Evolutionary conservation across 1,140 invertebrate genomes (phyloP).

Genomic region (Rhizoglyphus robini): DNA sequence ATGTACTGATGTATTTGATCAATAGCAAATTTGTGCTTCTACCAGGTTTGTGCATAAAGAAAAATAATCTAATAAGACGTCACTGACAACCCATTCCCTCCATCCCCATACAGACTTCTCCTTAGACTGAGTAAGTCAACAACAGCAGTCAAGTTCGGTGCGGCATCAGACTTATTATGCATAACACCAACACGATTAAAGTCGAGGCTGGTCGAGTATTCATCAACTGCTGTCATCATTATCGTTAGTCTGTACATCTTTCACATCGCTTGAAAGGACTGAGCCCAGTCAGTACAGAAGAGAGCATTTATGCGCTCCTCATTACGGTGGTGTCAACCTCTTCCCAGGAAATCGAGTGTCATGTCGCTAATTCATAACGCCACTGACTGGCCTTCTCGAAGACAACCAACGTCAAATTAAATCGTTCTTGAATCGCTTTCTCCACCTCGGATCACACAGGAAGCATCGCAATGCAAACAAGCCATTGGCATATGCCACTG

Average conservation of each 20-base stretch:
- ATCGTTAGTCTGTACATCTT: neutral
- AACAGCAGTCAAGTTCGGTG: too few relatives aligned
- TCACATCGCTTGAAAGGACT: neutral
- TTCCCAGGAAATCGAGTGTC: neutral
- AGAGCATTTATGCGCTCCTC: neutral
- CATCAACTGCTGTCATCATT: neutral
- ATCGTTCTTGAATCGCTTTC: neutral
- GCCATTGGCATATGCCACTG: too few relatives aligned
- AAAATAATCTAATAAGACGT: too few relatives aligned
- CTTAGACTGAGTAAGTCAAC: too few relatives aligned
- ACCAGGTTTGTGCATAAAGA: too few relatives aligned
- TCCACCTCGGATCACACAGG: neutral
- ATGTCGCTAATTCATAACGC: neutral
- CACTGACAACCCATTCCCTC: too few relatives aligned
- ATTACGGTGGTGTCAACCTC: neutral
- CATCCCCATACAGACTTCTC: too few relatives aligned
- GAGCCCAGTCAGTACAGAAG: neutral
- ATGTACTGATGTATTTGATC: too few relatives aligned
- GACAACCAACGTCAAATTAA: neutral
- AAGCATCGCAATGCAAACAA: neutral
- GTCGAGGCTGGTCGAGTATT: neutral
- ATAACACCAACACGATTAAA: neutral
- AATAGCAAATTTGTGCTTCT: too few relatives aligned
- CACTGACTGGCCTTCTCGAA: neutral
- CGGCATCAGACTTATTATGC: constrained; percentile 10